Conservation (phyloP, 2,888 invertebrate genomes). For the Pollenia labialis region DNA sequence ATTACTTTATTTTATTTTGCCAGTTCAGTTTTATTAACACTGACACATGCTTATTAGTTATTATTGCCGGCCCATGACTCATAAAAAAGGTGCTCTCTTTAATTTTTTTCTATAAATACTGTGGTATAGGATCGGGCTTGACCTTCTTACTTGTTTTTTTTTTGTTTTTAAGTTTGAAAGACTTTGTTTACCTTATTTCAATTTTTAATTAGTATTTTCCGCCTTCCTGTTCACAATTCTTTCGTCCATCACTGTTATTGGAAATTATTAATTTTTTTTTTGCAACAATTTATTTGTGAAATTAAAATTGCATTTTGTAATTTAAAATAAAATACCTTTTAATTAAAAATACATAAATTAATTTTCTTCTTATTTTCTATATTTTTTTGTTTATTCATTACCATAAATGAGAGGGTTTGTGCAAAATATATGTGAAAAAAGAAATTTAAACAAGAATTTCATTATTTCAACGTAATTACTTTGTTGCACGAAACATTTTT, state of each 20-base stretch:
- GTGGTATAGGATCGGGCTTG: too few species aligned
- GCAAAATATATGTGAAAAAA: neutral
- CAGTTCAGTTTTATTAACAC: too few species aligned
- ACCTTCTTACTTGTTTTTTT: too few species aligned
- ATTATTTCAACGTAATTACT: neutral
- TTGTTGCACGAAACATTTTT: constrained; percentile 11
- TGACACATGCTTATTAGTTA: too few species aligned
- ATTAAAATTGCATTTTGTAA: neutral
- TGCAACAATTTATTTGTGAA: neutral
- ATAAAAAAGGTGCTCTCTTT: too few species aligned
- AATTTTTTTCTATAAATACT: too few species aligned
- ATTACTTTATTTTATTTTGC: too few species aligned
- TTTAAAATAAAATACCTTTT: neutral
- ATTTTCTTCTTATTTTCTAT: neutral
- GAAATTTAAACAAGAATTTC: neutral
- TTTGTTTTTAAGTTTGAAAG: too few species aligned
- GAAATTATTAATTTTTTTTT: neutral
- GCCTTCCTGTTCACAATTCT: too few species aligned
- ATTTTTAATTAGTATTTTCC: too few species aligned
- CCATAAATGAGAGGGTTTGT: constrained; percentile 10
- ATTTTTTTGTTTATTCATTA: neutral
- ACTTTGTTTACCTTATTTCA: too few species aligned
- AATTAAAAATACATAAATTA: constrained; percentile 25
- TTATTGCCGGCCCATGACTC: too few species aligned
- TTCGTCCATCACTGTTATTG: neutral